Percentiles rank a stretch among this genome's conserved stretches.
These are phyloP conservation scores for Andrena trimmerana DNA, from an alignment of 2,888 invertebrate genomes.

Conservation along the genomic window DNA sequence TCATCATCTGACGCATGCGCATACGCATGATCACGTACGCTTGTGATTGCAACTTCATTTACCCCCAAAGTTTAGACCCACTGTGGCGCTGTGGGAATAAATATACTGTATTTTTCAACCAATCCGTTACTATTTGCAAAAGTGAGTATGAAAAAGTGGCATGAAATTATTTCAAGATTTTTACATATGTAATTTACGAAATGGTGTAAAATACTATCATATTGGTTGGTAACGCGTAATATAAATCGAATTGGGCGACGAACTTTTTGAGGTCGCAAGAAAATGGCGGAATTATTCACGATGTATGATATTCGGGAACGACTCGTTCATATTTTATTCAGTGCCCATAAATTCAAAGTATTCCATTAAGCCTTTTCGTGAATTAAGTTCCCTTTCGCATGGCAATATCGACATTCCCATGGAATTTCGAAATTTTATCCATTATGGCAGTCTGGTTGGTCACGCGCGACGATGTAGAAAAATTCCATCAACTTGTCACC, in stretches of 20 bases:
- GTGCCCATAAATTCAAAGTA: constrained; percentile 59
- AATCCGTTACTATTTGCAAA: no score
- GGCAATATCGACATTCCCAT: constrained; percentile 26
- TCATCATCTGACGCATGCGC: no score
- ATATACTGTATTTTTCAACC: no score
- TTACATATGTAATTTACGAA: neutral
- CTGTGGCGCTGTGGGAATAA: no score
- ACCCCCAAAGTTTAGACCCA: no score
- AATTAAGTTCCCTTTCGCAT: constrained; percentile 27
- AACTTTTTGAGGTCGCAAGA: constrained; percentile 9
- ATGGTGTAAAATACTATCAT: neutral
- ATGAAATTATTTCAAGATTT: no score
- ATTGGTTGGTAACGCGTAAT: neutral
- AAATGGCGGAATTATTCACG: constrained; percentile 59
- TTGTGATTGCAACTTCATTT: no score
- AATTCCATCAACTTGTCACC: neutral
- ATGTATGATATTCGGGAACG: constrained; percentile 47
- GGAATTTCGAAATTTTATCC: neutral
- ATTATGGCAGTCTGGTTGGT: neutral
- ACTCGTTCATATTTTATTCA: constrained; percentile 69
- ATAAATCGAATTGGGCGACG: constrained; percentile 12
- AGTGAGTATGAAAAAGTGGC: no score
- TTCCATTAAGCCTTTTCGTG: constrained; percentile 57
- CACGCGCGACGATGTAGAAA: neutral
- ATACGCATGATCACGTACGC: no score